A percentile compares a stretch with the other conserved stretches of the same genome.
Evolutionary conservation across 1,140 invertebrate species (phyloP).

Genomic region (Asobara japonica): DNA sequence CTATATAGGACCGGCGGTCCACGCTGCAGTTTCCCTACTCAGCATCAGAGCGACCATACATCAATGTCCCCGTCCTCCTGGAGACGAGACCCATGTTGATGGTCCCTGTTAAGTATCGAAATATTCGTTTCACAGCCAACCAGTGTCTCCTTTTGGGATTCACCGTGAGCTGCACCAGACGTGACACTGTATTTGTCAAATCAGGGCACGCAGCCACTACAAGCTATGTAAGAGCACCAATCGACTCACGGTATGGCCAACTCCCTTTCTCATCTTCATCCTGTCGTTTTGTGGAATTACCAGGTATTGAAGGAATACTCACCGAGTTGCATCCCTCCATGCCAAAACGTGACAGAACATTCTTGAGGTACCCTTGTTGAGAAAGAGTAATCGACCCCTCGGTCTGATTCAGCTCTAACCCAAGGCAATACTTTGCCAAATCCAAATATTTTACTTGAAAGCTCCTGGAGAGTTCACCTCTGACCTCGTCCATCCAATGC

Average conservation of each 20-base stretch:
- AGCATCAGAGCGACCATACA: conserved; percentile 49
- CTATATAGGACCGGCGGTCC: conserved; percentile 50
- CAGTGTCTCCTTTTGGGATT: conserved; percentile 37
- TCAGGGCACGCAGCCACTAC: conserved; percentile 45
- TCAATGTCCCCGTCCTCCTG: neutral
- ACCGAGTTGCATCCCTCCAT: neutral
- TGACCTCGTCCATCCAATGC: neutral
- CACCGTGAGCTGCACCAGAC: conserved; percentile 37
- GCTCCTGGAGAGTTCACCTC: neutral
- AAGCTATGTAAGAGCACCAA: conserved; percentile 13
- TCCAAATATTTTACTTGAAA: conserved; percentile 89
- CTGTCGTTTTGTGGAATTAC: neutral
- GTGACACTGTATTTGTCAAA: conserved; percentile 45
- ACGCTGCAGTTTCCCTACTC: conserved; percentile 47
- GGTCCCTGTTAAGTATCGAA: conserved; percentile 46
- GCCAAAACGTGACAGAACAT: neutral
- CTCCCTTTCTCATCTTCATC: neutral
- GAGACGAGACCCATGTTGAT: neutral
- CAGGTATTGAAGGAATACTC: neutral
- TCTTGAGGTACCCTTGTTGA: neutral
- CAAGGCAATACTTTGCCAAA: conserved; percentile 77
- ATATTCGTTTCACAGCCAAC: conserved; percentile 41
- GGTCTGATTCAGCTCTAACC: conserved; percentile 28
- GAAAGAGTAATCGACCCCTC: neutral
- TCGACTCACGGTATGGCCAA: neutral